phyloP scores from a whole-genome alignment of 2,888 invertebrate species.

The Eupithecia tripunctaria region DNA sequence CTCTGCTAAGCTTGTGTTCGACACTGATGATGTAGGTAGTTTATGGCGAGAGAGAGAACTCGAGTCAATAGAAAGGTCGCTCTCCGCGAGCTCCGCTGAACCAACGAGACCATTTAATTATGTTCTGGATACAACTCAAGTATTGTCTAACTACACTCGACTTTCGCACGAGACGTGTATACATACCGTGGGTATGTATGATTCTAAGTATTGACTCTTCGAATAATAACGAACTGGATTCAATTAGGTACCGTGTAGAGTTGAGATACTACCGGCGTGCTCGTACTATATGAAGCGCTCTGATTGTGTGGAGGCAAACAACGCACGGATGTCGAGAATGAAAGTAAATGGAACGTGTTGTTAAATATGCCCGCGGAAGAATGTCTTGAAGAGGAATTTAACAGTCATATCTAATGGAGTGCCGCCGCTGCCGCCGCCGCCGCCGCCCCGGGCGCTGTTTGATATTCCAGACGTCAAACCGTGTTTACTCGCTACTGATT shows the following conservation, averaged over 20 bases:
- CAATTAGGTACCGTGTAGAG: neutral
- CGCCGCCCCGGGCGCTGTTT: constrained; percentile 10
- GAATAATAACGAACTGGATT: neutral
- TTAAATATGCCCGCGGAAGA: too few relatives aligned
- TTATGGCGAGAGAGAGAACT: neutral
- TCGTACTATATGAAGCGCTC: neutral
- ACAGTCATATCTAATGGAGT: neutral
- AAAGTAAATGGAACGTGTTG: too few relatives aligned
- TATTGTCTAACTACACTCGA: neutral
- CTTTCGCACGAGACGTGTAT: neutral
- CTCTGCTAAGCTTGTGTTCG: neutral
- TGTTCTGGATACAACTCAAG: constrained; percentile 3
- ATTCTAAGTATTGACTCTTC: neutral
- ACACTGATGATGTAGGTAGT: neutral
- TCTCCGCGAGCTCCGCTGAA: neutral
- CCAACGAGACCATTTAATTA: constrained; percentile 10
- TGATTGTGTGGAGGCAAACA: neutral
- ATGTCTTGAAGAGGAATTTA: neutral
- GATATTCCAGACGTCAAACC: constrained; percentile 32
- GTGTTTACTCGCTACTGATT: constrained; percentile 36
- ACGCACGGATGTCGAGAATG: neutral
- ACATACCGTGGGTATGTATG: neutral
- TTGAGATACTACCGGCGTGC: neutral
- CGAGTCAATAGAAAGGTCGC: neutral
- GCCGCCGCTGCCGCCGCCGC: neutral